Base-by-base conservation (phyloP, 2,113 vertebrate species). In the Formicarius rufipectus region DNA sequence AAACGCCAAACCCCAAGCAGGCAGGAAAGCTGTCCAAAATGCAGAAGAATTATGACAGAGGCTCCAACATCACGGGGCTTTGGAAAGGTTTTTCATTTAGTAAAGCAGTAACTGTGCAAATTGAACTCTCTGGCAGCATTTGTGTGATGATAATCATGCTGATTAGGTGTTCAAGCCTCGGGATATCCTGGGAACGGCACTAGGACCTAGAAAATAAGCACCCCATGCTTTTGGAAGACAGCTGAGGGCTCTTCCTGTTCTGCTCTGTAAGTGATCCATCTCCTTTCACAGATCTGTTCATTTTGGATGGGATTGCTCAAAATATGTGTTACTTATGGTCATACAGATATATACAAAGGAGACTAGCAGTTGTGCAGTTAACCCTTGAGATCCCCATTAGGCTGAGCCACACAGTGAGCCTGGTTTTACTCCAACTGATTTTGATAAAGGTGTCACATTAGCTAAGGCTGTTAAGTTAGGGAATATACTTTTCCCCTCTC, bases 201-300 rank as follows among this genome's bases (percentile, higher is more conserved):
- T 93, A 97, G 95, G 95, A 95, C 96, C 95, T 83, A 62, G 76
- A 60, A 96, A 95, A 96, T 66, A 92, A 84, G 25, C 73, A 74
- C 64, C n/a, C 68, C 47, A 4, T 69, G 84, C 68, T 86, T 93
- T 94, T 97, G 84, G 96, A 97, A 95, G 87, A 71, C 94, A 95
- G 96, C 95, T 95, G 93, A 92, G 78, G 72, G 84, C 93, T 91
- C 90, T 96, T 97, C 95, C 94, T 95, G 93, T 94, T 94, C 96
- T 96, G 91, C 91, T 84, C 37, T 81, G 78, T 67, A 89, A 97
- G 85, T 60, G 94, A 97, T 94, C 93, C 87, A 68, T 95, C 84
- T 95, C 79, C 76, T 67, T 84, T 90, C 93, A 81, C 78, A 92
- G 88, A 90, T 93, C 82, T 93, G 93, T 72, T 95, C 95, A n/a